Percentiles rank a stretch among this genome's conserved stretches.
These are phyloP conservation scores for Drosophila fuyamai DNA, from an alignment of 1,140 invertebrate species.

Conservation along the genomic window DNA sequence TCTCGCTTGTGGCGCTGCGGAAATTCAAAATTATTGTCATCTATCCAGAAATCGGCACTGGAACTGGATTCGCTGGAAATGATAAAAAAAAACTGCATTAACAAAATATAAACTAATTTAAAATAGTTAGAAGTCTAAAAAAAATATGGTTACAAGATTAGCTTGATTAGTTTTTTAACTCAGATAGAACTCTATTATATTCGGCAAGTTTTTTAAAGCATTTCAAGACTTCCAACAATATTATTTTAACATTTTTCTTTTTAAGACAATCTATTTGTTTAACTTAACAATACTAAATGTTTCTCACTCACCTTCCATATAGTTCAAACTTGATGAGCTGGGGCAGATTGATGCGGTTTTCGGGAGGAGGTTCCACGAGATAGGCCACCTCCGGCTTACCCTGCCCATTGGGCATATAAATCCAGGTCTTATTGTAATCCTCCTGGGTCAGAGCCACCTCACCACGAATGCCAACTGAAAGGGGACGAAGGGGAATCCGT, in stretches of 20 bases:
- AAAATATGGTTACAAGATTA: no score
- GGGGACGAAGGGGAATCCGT: neutral
- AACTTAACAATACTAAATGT: neutral
- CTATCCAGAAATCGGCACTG: conserved; percentile 62
- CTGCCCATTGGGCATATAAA: conserved; percentile 88
- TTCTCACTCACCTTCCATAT: conserved; percentile 70
- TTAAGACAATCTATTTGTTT: no score
- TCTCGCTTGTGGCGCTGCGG: conserved; percentile 78
- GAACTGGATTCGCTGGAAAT: conserved; percentile 37
- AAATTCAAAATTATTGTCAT: conserved; percentile 68
- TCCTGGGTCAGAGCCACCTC: conserved; percentile 75
- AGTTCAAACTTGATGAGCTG: conserved; percentile 83
- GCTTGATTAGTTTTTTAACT: no score
- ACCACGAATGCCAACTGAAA: conserved; percentile 69
- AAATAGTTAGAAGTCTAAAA: no score
- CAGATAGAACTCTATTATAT: no score
- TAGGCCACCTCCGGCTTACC: conserved; percentile 86
- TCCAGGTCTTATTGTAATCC: conserved; percentile 87
- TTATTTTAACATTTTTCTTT: no score
- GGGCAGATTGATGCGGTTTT: conserved; percentile 61
- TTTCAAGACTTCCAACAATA: no score
- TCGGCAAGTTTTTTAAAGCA: no score
- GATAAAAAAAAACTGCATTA: neutral
- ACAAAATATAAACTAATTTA: neutral
- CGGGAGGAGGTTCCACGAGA: conserved; percentile 72